Percentiles rank a stretch among this genome's conserved stretches.
phyloP scores from a whole-genome alignment of 2,888 invertebrate genomes.

The Phlogophora meticulosa region DNA sequence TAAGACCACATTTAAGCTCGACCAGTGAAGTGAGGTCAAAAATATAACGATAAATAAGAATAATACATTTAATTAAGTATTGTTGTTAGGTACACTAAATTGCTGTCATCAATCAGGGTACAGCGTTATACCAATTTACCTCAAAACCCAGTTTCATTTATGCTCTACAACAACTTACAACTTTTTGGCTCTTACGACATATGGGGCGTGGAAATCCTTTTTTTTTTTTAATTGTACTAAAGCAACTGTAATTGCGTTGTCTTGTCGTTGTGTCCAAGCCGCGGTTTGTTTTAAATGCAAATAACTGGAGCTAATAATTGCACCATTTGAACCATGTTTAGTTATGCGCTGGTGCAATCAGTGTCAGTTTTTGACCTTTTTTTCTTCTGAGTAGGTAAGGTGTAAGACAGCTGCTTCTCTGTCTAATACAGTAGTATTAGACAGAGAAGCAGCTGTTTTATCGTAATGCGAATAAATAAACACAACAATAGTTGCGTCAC shows the following conservation, averaged over 20 bases:
- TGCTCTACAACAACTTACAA: background rate
- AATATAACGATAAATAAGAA: background rate
- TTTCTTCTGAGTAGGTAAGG: no score
- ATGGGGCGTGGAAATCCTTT: background rate
- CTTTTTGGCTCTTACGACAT: background rate
- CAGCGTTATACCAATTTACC: background rate
- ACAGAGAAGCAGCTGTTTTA: no score
- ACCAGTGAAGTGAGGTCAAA: background rate
- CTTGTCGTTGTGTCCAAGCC: slow-evolving; percentile 3
- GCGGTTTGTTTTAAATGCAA: slow-evolving; percentile 12
- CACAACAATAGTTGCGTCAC: no score
- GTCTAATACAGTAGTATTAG: no score
- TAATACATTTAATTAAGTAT: slow-evolving; percentile 24
- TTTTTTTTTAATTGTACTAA: background rate
- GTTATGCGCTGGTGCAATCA: slow-evolving; percentile 11
- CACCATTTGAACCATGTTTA: slow-evolving; percentile 10
- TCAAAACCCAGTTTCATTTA: slow-evolving; percentile 6
- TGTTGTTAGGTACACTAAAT: slow-evolving; percentile 10
- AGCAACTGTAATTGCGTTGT: slow-evolving; percentile 4
- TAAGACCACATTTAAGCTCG: background rate
- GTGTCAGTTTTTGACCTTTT: background rate
- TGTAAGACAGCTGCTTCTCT: no score
- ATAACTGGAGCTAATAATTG: slow-evolving; percentile 21
- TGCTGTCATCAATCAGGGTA: slow-evolving; percentile 5
- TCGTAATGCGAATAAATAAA: no score